Conservation (phyloP, 2,888 invertebrate genomes). For the Helleia helle region DNA sequence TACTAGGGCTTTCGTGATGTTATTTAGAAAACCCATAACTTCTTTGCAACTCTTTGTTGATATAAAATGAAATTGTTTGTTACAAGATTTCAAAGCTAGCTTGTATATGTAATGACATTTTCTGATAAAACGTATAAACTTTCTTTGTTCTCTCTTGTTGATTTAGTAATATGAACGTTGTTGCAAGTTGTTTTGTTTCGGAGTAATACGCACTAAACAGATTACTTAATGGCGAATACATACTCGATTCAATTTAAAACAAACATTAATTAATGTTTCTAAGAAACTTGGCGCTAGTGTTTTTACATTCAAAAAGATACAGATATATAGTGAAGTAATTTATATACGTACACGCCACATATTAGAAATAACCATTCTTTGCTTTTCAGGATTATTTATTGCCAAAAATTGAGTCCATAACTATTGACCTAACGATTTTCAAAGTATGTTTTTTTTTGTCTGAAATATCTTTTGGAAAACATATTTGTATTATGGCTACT, state of each 20-base stretch:
- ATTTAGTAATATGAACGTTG: constrained; percentile 41
- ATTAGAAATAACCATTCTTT: no score
- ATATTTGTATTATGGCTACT: no score
- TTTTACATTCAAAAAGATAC: background rate
- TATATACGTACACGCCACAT: no score
- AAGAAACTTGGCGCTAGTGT: background rate
- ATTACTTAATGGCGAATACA: constrained; percentile 17
- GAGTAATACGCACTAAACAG: constrained; percentile 16
- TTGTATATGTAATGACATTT: constrained; percentile 46
- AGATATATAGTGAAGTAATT: no score
- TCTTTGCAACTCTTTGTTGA: constrained; percentile 26
- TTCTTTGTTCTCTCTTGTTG: constrained; percentile 55
- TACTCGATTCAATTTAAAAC: background rate
- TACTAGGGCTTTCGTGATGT: constrained; percentile 21
- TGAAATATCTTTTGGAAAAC: no score
- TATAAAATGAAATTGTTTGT: constrained; percentile 27
- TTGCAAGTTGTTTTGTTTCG: constrained; percentile 28
- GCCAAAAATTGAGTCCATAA: no score
- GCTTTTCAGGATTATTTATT: no score
- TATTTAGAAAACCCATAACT: constrained; percentile 52
- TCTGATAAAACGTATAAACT: constrained; percentile 61
- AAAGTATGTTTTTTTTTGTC: no score
- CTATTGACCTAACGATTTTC: no score
- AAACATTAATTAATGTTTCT: background rate
- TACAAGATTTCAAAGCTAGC: constrained; percentile 43